phyloP scores from a whole-genome alignment of 64 coral and sea anemone species.

The Montipora efflorescens region DNA sequence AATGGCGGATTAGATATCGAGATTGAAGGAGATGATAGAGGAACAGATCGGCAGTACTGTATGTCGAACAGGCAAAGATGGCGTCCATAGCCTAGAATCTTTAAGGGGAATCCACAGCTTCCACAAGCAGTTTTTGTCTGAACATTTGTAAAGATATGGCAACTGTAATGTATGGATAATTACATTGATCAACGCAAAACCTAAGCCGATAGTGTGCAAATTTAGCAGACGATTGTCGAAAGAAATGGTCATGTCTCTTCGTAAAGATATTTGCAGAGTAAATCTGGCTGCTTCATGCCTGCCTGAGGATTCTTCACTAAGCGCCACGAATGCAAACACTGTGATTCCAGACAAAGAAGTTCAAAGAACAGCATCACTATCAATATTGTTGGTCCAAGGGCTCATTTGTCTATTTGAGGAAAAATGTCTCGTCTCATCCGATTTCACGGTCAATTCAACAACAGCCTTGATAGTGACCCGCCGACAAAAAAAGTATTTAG shows the following conservation, averaged over 20 bases:
- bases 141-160: background rate
- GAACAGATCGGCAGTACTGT: no score
- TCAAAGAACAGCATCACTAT: background rate
- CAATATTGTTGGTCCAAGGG: background rate
- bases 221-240: background rate
- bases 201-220: background rate
- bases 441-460: constrained; percentile 44
- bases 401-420: background rate
- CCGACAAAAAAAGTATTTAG: constrained; percentile 54
- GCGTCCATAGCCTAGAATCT: no score
- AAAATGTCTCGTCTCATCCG: background rate
- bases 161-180: background rate
- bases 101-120: background rate
- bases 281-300: background rate
- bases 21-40: no score
- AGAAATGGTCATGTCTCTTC: background rate
- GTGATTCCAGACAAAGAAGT: background rate
- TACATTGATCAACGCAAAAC: background rate
- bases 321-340: background rate
- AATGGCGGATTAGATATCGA: no score
- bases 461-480: background rate
- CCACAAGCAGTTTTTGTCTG: background rate
- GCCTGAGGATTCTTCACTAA: background rate
- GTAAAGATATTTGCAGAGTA: background rate
- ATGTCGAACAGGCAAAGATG: no score